Evolutionary conservation across 2,888 invertebrate genomes (phyloP).

Genomic region (Agrilus cyanescens): DNA sequence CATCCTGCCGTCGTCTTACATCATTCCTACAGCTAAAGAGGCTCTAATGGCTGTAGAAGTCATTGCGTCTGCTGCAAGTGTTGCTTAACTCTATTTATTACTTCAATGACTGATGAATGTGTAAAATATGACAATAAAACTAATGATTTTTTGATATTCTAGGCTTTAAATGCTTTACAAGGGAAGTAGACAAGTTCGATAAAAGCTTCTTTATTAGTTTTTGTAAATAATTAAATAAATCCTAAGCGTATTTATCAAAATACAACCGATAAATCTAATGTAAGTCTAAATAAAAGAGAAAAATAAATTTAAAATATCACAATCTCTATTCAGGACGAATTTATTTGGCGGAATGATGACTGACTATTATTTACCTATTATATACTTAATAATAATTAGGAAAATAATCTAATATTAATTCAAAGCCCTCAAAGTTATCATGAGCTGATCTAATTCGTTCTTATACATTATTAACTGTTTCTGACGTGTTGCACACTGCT

Average conservation of each 20-base stretch:
- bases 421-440: constrained; percentile 32
- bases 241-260: neutral
- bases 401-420: constrained; percentile 15
- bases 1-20: constrained; percentile 67
- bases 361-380: no score
- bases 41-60: constrained; percentile 60
- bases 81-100: constrained; percentile 17
- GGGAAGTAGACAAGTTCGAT: no score
- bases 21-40: constrained; percentile 64
- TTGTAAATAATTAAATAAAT: no score
- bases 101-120: no score
- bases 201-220: no score
- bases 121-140: no score
- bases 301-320: constrained; percentile 23
- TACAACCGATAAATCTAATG: neutral
- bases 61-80: constrained; percentile 42
- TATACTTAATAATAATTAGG: neutral
- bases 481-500: constrained; percentile 33
- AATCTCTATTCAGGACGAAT: constrained; percentile 3
- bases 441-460: constrained; percentile 34
- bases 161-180: no score
- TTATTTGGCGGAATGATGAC: neutral
- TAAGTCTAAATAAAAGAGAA: constrained; percentile 2
- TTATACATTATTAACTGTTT: constrained; percentile 34
- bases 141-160: no score